Conservation (phyloP, 1,140 invertebrate species). For the Leptinotarsa undecemlineata region DNA sequence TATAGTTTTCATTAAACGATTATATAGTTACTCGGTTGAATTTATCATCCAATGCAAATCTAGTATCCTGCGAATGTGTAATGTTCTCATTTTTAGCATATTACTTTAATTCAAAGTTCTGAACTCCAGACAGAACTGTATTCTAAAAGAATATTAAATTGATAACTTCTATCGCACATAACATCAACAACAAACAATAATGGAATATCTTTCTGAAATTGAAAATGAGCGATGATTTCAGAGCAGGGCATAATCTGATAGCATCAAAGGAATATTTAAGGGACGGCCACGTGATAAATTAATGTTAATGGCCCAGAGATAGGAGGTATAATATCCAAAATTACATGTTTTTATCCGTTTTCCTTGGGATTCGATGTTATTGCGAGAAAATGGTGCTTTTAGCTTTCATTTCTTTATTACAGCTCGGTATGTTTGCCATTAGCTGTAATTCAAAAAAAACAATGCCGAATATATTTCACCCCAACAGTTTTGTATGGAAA, state of each 20-base stretch:
- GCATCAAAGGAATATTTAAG: constrained; percentile 23
- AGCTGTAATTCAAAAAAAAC: background rate
- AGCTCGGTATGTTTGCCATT: background rate
- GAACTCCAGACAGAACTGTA: too few species aligned
- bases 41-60: too few species aligned
- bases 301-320: background rate
- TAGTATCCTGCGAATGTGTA: too few species aligned
- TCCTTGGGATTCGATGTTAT: background rate
- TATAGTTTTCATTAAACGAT: too few species aligned
- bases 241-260: constrained; percentile 16
- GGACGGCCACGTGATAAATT: constrained; percentile 8
- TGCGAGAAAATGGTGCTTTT: background rate
- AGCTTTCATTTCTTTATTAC: constrained; percentile 2
- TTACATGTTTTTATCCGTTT: constrained; percentile 1
- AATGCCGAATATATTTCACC: background rate
- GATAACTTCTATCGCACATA: background rate
- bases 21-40: too few species aligned
- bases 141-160: too few species aligned
- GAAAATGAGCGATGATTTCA: constrained; percentile 18
- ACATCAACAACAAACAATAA: constrained; percentile 14
- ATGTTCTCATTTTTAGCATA: too few species aligned
- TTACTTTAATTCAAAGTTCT: too few species aligned
- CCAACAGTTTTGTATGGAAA: background rate
- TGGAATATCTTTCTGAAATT: constrained; percentile 2
- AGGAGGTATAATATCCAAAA: constrained; percentile 3